phyloP scores from a whole-genome alignment of 2,888 invertebrate species.

The Hedychridium roseum region DNA sequence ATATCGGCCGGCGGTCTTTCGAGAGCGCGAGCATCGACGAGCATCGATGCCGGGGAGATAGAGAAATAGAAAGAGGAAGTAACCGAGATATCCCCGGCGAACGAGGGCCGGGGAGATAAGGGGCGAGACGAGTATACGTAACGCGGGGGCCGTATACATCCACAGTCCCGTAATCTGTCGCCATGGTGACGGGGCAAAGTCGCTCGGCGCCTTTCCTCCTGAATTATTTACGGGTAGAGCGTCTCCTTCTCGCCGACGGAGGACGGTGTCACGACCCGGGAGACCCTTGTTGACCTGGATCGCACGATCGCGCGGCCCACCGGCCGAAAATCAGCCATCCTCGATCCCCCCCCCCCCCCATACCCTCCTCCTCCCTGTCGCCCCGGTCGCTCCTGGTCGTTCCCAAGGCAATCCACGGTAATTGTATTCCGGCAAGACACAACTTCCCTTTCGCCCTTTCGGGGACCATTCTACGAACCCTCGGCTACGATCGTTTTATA shows the following conservation, averaged over 20 bases:
- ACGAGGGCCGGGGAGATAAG: conserved; percentile 11
- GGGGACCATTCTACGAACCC: too few species aligned
- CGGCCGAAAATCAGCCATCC: conserved; percentile 40
- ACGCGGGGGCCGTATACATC: conserved; percentile 32
- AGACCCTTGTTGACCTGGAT: conserved; percentile 44
- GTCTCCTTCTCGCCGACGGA: conserved; percentile 26
- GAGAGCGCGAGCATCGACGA: conserved; percentile 4
- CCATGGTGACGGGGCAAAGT: conserved; percentile 49
- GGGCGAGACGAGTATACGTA: conserved; percentile 11
- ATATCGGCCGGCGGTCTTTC: neutral
- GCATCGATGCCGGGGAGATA: conserved; percentile 9
- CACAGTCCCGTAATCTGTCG: conserved; percentile 51
- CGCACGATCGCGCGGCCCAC: conserved; percentile 27
- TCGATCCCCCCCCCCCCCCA: too few species aligned
- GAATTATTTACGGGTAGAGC: conserved; percentile 53
- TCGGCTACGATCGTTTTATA: too few species aligned
- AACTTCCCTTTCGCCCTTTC: too few species aligned
- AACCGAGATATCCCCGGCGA: conserved; percentile 2
- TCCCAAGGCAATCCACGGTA: too few species aligned
- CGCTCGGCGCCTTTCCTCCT: conserved; percentile 47
- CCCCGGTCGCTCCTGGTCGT: too few species aligned
- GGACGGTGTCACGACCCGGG: conserved; percentile 37
- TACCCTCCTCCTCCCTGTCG: too few species aligned
- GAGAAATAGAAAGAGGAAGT: conserved; percentile 11
- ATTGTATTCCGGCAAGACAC: too few species aligned